Evolutionary conservation across 2,797 vertebrate genomes (phyloP).

Genomic region (Intellagama lesueurii): DNA sequence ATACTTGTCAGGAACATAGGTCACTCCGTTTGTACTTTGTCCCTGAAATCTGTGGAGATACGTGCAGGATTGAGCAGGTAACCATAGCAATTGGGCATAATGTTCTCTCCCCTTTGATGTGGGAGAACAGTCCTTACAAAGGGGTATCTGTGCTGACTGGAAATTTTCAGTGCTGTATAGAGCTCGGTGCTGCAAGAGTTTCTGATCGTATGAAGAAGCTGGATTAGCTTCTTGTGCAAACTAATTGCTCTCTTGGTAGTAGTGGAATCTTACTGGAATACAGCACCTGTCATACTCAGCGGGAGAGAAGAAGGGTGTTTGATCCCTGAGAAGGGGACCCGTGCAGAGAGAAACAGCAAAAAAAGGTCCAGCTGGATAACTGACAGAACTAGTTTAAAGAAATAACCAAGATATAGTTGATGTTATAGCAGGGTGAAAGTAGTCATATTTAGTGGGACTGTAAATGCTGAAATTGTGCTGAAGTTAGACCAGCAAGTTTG

Average conservation of each 20-base stretch:
- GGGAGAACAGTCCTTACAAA: not conserved
- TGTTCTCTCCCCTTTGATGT: not conserved
- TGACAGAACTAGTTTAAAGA: not conserved
- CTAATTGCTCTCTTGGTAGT: not conserved
- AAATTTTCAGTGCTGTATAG: not conserved
- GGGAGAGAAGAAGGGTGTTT: not conserved
- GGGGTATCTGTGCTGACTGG: not conserved
- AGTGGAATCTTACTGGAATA: not conserved
- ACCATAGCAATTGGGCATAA: conserved; percentile 10
- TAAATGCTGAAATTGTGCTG: too few relatives aligned
- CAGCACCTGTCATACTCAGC: not conserved
- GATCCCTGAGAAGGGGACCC: not conserved
- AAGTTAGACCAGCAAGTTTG: not conserved
- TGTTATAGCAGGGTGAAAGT: not conserved
- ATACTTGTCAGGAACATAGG: conserved; percentile 2
- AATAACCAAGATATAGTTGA: not conserved
- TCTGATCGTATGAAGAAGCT: not conserved
- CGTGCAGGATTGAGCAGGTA: conserved; percentile 10
- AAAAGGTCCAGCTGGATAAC: not conserved
- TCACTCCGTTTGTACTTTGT: conserved; percentile 43
- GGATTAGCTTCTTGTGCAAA: not conserved
- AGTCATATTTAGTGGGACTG: not conserved
- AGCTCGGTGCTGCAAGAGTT: not conserved
- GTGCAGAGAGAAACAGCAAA: not conserved
- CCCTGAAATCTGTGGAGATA: conserved; percentile 20